Evolutionary conservation across 2,888 invertebrate genomes (phyloP).

Genomic region (Sesamia inferens): DNA sequence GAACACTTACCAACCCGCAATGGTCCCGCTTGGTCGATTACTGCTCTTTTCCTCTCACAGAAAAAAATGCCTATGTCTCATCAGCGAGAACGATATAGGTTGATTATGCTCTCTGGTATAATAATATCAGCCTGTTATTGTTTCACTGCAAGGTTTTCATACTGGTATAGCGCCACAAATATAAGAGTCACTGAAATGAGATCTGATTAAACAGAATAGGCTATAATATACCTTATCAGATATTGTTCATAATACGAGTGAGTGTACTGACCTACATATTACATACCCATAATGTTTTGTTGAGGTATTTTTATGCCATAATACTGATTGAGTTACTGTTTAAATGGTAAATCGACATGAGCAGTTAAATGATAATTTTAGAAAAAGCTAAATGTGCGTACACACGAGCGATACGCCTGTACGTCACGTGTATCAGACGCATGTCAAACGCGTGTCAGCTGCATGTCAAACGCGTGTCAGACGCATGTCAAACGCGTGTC

Average conservation of each 20-base stretch:
- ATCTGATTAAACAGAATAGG: slow-evolving; percentile 40
- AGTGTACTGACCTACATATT: not conserved
- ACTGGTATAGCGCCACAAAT: slow-evolving; percentile 11
- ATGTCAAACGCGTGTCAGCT: no score
- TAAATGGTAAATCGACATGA: not conserved
- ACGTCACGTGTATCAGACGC: no score
- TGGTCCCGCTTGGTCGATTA: not conserved
- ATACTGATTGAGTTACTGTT: no score
- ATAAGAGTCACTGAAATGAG: slow-evolving; percentile 26
- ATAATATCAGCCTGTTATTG: not conserved
- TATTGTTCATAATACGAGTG: slow-evolving; percentile 28
- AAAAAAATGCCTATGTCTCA: not conserved
- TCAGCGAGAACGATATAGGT: not conserved
- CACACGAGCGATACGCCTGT: not conserved
- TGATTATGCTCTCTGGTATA: not conserved
- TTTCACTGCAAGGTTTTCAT: not conserved
- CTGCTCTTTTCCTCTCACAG: not conserved
- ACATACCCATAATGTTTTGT: not conserved
- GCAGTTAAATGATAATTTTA: no score
- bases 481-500: no score
- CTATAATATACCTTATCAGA: slow-evolving; percentile 35
- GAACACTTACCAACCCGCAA: not conserved
- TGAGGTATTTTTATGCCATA: not conserved
- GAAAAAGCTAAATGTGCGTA: not conserved
- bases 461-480: no score